These are phyloP conservation scores for Eclectus roratus DNA, from an alignment of 2,113 vertebrate genomes.

Conservation along the genomic window DNA sequence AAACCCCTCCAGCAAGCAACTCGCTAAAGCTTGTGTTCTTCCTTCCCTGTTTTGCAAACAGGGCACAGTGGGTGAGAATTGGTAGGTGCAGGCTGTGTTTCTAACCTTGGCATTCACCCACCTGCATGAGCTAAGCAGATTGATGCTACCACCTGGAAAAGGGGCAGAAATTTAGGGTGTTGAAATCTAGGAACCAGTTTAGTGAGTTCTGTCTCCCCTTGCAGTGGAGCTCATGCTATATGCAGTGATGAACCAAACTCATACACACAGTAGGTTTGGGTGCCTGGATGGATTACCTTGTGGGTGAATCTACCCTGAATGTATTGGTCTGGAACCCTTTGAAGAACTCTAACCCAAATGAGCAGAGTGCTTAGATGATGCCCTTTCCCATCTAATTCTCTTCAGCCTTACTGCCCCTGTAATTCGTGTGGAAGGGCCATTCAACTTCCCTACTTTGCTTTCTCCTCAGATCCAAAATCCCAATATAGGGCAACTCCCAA, in stretches of 20 bases:
- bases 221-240: accelerated
- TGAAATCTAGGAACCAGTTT: not conserved
- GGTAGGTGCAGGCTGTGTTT: not conserved
- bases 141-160: not conserved
- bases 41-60: not conserved
- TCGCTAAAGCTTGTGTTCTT: not conserved
- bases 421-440: not conserved
- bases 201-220: not conserved
- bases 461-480: not conserved
- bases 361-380: not conserved
- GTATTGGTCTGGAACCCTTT: not conserved
- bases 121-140: not conserved
- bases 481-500: not conserved
- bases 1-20: not conserved
- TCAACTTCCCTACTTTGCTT: not conserved
- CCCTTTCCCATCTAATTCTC: not conserved
- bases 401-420: not conserved
- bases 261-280: not conserved
- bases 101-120: not conserved
- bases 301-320: not conserved
- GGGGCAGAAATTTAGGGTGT: not conserved
- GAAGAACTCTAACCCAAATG: not conserved
- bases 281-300: not conserved
- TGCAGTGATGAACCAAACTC: not conserved
- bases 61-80: not conserved